A percentile compares a stretch with the other conserved stretches of the same genome.
phyloP scores from a whole-genome alignment of 2,797 vertebrate species.

The Psittacula echo region DNA sequence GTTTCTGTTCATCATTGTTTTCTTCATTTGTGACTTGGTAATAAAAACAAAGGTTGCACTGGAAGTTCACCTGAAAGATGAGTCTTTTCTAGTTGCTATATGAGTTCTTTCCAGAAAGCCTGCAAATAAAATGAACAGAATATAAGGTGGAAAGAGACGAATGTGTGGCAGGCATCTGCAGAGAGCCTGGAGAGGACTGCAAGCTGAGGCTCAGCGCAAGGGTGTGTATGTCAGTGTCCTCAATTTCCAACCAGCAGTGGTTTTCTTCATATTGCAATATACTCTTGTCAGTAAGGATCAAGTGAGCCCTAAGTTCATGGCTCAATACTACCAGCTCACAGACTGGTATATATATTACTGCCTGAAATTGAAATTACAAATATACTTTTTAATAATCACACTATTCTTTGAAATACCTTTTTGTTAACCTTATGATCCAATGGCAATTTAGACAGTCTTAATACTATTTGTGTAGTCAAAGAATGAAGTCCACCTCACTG shows the following conservation, averaged over 20 bases:
- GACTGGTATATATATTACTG: neutral
- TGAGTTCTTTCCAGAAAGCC: neutral
- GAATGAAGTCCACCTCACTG: neutral
- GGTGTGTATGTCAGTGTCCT: no score
- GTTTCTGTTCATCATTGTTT: neutral
- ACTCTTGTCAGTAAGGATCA: neutral
- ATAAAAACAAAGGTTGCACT: neutral
- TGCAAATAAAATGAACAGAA: neutral
- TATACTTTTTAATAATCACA: neutral
- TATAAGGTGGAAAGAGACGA: neutral
- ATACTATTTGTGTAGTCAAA: neutral
- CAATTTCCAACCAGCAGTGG: neutral
- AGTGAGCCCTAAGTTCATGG: neutral
- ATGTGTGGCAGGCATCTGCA: rapidly evolving
- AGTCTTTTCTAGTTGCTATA: neutral
- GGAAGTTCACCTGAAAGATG: neutral
- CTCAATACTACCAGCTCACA: neutral
- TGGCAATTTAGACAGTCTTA: neutral
- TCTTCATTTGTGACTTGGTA: neutral
- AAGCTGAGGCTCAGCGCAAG: rapidly evolving
- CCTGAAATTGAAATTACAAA: neutral
- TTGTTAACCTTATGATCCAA: neutral
- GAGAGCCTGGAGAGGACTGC: neutral
- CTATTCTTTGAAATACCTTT: neutral
- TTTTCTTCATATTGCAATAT: neutral